Conservation (phyloP, 2,797 vertebrate species). For the Strix occidentalis region DNA sequence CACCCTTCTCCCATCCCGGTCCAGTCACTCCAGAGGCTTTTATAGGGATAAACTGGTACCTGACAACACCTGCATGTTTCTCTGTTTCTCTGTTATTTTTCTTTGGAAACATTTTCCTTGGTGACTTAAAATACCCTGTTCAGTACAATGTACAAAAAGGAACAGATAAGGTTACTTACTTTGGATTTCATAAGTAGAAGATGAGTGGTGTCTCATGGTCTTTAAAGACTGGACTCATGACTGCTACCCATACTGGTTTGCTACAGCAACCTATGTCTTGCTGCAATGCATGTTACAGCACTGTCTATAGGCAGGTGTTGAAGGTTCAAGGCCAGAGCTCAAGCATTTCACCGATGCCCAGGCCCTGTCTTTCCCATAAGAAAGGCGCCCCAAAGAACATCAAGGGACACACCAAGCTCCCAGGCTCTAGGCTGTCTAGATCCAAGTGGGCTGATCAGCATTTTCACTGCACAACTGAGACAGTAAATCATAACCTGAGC, state of each 20-base stretch:
- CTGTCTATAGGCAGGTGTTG: not conserved
- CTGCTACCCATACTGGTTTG: not conserved
- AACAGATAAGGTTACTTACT: not conserved
- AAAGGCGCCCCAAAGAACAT: not conserved
- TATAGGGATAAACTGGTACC: not conserved
- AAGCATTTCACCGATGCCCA: fast-evolving
- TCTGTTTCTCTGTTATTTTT: not conserved
- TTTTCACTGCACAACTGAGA: not conserved
- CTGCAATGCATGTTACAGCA: not conserved
- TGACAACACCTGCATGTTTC: not conserved
- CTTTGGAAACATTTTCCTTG: not conserved
- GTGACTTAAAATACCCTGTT: not conserved
- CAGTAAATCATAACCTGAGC: not conserved
- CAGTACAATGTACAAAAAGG: not conserved
- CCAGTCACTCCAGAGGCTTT: not conserved
- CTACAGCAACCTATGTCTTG: not conserved
- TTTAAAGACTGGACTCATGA: not conserved
- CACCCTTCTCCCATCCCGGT: too few species aligned
- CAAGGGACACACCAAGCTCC: fast-evolving
- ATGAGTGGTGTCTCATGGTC: fast-evolving
- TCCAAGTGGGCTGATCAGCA: not conserved
- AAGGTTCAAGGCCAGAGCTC: not conserved
- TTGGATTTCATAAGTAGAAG: not conserved
- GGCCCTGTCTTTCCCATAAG: not conserved
- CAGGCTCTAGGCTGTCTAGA: not conserved